Conservation (phyloP, 2,113 vertebrate genomes). For the Notothenia rossii region DNA sequence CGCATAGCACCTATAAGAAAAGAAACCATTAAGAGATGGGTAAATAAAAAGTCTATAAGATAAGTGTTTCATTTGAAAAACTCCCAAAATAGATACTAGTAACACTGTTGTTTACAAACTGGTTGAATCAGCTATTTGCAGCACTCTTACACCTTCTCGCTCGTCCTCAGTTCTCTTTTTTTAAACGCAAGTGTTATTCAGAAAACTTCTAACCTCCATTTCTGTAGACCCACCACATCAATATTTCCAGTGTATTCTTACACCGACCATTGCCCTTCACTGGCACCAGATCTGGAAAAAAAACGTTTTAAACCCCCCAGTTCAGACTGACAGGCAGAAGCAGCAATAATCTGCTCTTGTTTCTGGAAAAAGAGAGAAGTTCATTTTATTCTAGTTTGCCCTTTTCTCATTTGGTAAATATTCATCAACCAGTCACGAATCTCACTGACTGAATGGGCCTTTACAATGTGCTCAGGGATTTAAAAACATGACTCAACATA, state of each 20-base stretch:
- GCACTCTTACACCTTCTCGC: neutral
- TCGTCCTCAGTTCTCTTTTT: conserved; percentile 24
- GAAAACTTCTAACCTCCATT: conserved; percentile 41
- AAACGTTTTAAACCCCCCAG: conserved; percentile 33
- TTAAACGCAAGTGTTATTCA: conserved; percentile 32
- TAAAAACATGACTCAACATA: conserved; percentile 61
- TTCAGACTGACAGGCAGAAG: conserved; percentile 25
- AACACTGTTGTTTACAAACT: no score
- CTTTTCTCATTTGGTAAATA: conserved; percentile 39
- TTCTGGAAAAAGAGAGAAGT: conserved; percentile 13
- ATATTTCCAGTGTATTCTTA: conserved; percentile 69
- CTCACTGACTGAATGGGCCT: conserved; percentile 33
- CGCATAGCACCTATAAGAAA: no score
- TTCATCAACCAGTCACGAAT: conserved; percentile 24
- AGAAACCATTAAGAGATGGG: no score
- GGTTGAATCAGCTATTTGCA: no score
- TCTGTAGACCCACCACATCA: conserved; percentile 54
- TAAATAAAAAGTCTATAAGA: no score
- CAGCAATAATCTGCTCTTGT: conserved; percentile 19
- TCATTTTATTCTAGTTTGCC: conserved; percentile 20
- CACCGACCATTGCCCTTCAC: conserved; percentile 54
- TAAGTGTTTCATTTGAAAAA: no score
- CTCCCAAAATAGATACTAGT: neutral
- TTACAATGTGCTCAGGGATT: conserved; percentile 57
- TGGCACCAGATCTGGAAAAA: conserved; percentile 74